These are phyloP conservation scores for Nettapus auritus DNA, from an alignment of 2,113 vertebrate species.

Conservation along the genomic window DNA sequence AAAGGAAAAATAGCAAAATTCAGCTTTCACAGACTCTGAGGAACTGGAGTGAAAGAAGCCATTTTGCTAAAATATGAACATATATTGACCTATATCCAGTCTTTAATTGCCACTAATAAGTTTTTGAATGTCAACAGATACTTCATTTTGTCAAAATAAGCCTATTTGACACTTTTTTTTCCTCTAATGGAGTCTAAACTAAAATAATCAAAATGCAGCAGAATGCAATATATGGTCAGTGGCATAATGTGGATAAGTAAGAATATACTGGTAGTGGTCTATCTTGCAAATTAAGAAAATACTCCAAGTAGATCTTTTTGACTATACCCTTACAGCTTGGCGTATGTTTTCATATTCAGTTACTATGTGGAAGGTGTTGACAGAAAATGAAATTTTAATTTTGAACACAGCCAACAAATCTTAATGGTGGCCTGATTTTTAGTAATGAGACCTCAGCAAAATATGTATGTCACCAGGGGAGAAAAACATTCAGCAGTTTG, in stretches of 20 bases:
- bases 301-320: slow-evolving; percentile 3
- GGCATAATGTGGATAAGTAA: neutral
- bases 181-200: neutral
- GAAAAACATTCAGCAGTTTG: slow-evolving; percentile 65
- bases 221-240: neutral
- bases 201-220: neutral
- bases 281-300: slow-evolving; percentile 9
- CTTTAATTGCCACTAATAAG: neutral
- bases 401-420: slow-evolving; percentile 67
- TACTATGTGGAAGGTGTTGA: slow-evolving; percentile 68
- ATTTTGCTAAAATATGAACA: neutral
- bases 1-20: neutral
- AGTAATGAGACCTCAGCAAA: slow-evolving; percentile 70
- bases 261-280: neutral
- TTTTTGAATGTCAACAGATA: neutral
- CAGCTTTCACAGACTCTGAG: neutral
- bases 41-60: neutral
- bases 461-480: slow-evolving; percentile 54
- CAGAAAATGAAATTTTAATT: slow-evolving; percentile 72
- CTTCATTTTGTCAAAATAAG: slow-evolving; percentile 1
- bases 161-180: neutral
- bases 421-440: slow-evolving; percentile 71
- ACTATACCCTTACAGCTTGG: slow-evolving; percentile 44
- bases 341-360: slow-evolving; percentile 61
- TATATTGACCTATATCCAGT: neutral